A percentile compares a stretch with the other conserved stretches of the same genome.
Evolutionary conservation across 2,113 vertebrate species (phyloP).

Genomic region (Thunnus thynnus): DNA sequence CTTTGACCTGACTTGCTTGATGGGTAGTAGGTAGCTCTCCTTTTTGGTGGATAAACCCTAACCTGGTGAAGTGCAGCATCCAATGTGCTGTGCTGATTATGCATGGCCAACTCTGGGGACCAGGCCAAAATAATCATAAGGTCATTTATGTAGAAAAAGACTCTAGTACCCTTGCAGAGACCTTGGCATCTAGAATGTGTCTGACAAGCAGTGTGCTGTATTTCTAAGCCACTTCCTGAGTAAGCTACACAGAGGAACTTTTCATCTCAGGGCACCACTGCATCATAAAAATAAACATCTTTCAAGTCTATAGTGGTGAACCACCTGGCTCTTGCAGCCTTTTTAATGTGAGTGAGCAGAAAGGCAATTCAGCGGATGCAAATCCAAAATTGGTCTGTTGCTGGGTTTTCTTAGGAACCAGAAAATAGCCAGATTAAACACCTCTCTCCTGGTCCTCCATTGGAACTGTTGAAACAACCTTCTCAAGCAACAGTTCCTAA

Average conservation of each 20-base stretch:
- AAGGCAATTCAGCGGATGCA: neutral
- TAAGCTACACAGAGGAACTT: constrained; percentile 18
- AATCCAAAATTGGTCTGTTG: neutral
- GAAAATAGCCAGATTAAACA: neutral
- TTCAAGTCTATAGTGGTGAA: constrained; percentile 14
- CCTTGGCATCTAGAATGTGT: constrained; percentile 13
- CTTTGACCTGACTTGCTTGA: neutral
- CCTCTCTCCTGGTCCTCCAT: neutral
- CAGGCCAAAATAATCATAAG: constrained; percentile 32
- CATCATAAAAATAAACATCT: constrained; percentile 37
- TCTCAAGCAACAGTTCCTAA: neutral
- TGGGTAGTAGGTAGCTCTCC: neutral
- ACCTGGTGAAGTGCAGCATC: constrained; percentile 20
- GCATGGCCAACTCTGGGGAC: constrained; percentile 8
- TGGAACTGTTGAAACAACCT: constrained; percentile 10
- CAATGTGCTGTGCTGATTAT: neutral
- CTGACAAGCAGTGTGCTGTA: constrained; percentile 27
- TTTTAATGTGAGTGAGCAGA: constrained; percentile 23
- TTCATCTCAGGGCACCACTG: constrained; percentile 33
- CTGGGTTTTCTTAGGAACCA: neutral
- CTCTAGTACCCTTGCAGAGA: constrained; percentile 19
- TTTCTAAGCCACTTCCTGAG: constrained; percentile 24
- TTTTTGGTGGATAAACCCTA: neutral
- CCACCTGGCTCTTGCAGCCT: neutral
- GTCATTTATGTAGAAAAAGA: constrained; percentile 23